Percentiles rank a stretch among this genome's conserved stretches.
These are phyloP conservation scores for Prenolepis imparis DNA, from an alignment of 2,888 invertebrate genomes.

Conservation along the genomic window DNA sequence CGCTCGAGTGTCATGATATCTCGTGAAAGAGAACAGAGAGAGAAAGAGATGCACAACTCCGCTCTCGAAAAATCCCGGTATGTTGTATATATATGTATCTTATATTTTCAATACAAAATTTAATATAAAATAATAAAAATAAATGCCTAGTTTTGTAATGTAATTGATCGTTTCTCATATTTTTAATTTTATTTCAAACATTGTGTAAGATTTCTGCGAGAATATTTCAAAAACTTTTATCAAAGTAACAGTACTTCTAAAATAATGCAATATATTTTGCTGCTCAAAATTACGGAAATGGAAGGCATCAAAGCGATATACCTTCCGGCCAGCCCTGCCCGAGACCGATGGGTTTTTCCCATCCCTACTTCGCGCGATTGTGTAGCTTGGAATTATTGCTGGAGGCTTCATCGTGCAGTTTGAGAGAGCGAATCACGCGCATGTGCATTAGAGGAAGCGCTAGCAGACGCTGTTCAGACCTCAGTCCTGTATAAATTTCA, in stretches of 20 bases:
- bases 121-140: background rate
- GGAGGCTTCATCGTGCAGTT: background rate
- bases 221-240: background rate
- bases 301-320: background rate
- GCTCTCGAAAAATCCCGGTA: background rate
- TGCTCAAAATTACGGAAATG: conserved; percentile 15
- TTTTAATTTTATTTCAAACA: background rate
- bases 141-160: background rate
- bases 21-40: background rate
- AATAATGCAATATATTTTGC: background rate
- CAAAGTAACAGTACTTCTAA: background rate
- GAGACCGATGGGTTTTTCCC: conserved; percentile 79
- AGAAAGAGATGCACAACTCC: background rate
- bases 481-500: background rate
- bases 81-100: background rate
- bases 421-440: background rate
- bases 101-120: background rate
- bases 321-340: conserved; percentile 64
- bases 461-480: background rate
- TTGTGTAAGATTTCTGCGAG: background rate
- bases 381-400: background rate
- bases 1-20: background rate
- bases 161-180: background rate
- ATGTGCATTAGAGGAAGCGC: background rate
- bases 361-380: conserved; percentile 62